Conservation (phyloP, 1,140 invertebrate genomes). For the Musca vetustissima region DNA sequence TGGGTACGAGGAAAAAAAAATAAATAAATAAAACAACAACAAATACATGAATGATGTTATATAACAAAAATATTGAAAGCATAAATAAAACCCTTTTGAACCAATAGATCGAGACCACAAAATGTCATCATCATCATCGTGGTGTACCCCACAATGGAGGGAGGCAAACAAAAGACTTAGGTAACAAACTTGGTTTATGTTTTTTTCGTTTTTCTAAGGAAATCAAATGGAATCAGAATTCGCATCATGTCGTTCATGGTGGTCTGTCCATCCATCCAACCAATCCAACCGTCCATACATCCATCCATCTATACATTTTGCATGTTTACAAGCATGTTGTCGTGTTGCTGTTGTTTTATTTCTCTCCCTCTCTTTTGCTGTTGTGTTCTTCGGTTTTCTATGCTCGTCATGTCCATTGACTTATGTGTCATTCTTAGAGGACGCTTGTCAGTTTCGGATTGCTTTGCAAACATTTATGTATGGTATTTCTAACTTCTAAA, state of each 20-base stretch:
- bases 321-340: slow-evolving; percentile 14
- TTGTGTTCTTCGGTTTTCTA: background rate
- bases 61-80: no score
- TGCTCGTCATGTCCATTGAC: slow-evolving; percentile 6
- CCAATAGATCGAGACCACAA: no score
- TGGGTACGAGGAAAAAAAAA: no score
- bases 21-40: no score
- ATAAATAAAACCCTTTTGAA: no score
- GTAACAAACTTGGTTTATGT: no score
- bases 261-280: slow-evolving; percentile 8
- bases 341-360: slow-evolving; percentile 1
- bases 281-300: no score
- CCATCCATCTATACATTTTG: background rate
- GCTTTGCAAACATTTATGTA: background rate
- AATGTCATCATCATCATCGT: no score
- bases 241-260: slow-evolving; percentile 8
- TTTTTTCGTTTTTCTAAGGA: background rate
- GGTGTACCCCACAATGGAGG: no score
- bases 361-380: background rate
- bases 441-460: slow-evolving; percentile 14
- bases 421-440: slow-evolving; percentile 21
- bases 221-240: slow-evolving; percentile 2
- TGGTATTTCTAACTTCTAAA: background rate
- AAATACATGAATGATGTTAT: no score
- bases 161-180: no score